A percentile compares a stretch with the other conserved stretches of the same genome.
Evolutionary conservation across 2,888 invertebrate species (phyloP).

Genomic region (Marronus borbonicus): DNA sequence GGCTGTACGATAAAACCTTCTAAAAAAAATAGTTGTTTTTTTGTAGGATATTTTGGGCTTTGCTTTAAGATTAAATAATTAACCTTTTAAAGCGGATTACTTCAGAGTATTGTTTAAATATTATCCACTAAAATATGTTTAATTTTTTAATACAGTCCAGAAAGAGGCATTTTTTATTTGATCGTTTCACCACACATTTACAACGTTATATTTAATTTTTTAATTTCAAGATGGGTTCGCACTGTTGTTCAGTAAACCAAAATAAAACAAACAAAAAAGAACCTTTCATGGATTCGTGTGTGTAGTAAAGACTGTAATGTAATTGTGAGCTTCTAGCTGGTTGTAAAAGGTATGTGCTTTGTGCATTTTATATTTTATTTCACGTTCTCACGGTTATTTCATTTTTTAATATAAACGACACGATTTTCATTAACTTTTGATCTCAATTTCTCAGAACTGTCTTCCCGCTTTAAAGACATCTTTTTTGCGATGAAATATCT

Average conservation of each 20-base stretch:
- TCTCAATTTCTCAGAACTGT: background rate
- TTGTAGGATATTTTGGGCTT: too few relatives aligned
- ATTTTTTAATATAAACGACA: too few relatives aligned
- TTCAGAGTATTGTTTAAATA: too few relatives aligned
- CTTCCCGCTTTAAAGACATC: background rate
- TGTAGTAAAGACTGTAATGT: slow-evolving; percentile 54
- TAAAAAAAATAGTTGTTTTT: too few relatives aligned
- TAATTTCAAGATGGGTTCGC: slow-evolving; percentile 41
- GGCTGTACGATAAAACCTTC: too few relatives aligned
- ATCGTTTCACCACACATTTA: slow-evolving; percentile 23
- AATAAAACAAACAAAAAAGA: slow-evolving; percentile 12
- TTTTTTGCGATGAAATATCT: background rate
- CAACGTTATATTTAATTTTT: slow-evolving; percentile 47
- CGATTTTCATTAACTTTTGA: too few relatives aligned
- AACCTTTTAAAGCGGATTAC: too few relatives aligned
- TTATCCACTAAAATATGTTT: too few relatives aligned
- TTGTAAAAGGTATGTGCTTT: slow-evolving; percentile 70
- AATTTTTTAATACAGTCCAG: too few relatives aligned
- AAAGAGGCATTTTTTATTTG: slow-evolving; percentile 14
- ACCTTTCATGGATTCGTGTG: slow-evolving; percentile 49
- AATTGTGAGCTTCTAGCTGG: slow-evolving; percentile 65
- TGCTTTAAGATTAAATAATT: too few relatives aligned
- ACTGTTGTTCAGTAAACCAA: slow-evolving; percentile 14
- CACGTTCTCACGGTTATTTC: background rate
- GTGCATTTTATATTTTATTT: slow-evolving; percentile 56